Evolutionary conservation across 2,888 invertebrate genomes (phyloP).

Genomic region (Drosophila dives): DNA sequence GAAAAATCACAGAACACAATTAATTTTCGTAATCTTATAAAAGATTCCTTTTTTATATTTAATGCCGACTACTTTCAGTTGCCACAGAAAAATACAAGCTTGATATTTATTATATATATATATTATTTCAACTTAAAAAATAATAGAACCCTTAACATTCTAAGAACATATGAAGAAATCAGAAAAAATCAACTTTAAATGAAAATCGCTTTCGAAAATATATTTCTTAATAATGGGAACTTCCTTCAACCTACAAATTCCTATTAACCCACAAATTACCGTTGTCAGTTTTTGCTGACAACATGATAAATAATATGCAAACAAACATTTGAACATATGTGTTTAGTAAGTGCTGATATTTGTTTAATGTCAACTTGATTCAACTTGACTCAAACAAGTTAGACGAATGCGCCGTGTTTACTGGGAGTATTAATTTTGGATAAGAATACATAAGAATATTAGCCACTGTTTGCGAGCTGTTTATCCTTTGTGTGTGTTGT

Average conservation of each 20-base stretch:
- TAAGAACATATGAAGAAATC: no score
- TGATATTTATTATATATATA: not conserved
- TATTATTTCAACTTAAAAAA: not conserved
- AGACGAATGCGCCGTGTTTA: slow-evolving; percentile 1
- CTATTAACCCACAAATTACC: not conserved
- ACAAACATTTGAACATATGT: not conserved
- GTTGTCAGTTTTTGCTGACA: not conserved
- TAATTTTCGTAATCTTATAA: not conserved
- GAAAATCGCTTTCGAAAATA: no score
- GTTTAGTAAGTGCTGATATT: not conserved
- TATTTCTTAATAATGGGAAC: no score
- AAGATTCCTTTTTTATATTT: not conserved
- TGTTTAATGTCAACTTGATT: not conserved
- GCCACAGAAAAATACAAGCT: not conserved
- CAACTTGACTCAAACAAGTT: slow-evolving; percentile 8
- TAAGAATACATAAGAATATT: slow-evolving; percentile 16
- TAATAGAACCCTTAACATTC: no score
- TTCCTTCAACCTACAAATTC: no score
- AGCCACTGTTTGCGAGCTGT: slow-evolving; percentile 13
- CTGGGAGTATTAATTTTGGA: not conserved
- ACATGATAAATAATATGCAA: not conserved
- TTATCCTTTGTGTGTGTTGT: slow-evolving; percentile 31
- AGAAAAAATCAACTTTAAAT: no score
- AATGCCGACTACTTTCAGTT: not conserved
- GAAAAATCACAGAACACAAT: not conserved